Conservation (phyloP, 2,797 vertebrate genomes). For the Periparus ater region DNA sequence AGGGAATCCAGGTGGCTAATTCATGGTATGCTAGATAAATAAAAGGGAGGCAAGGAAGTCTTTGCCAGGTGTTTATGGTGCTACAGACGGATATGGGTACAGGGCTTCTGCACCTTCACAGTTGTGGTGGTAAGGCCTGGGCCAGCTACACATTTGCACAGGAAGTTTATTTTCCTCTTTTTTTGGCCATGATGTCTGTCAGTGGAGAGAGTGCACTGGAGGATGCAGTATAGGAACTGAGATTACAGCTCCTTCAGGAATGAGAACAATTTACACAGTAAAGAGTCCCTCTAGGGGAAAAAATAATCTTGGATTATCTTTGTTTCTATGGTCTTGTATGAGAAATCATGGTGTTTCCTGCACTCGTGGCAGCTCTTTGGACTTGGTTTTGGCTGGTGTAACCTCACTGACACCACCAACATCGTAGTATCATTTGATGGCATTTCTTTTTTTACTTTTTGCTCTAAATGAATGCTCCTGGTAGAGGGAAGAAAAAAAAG, state of each 20-base stretch:
- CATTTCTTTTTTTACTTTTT: background rate
- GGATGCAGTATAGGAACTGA: background rate
- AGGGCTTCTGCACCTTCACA: background rate
- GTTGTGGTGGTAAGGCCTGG: background rate
- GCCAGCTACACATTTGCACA: background rate
- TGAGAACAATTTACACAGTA: background rate
- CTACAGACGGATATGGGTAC: background rate
- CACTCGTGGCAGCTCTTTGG: background rate
- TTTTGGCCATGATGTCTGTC: background rate
- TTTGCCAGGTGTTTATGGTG: background rate
- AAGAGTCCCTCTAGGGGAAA: background rate
- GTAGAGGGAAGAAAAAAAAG: background rate
- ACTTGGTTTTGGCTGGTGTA: background rate
- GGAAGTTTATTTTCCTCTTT: background rate
- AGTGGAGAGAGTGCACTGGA: fast-evolving
- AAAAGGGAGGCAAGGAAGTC: background rate
- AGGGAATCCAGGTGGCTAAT: background rate
- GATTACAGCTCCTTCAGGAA: background rate
- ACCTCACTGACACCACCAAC: background rate
- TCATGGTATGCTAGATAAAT: background rate
- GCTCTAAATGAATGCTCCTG: background rate
- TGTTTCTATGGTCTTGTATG: background rate
- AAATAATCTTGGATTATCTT: background rate
- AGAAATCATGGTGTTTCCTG: background rate
- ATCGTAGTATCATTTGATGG: background rate